Conservation (phyloP, 2,888 invertebrate genomes). For the Deilephila elpenor region DNA sequence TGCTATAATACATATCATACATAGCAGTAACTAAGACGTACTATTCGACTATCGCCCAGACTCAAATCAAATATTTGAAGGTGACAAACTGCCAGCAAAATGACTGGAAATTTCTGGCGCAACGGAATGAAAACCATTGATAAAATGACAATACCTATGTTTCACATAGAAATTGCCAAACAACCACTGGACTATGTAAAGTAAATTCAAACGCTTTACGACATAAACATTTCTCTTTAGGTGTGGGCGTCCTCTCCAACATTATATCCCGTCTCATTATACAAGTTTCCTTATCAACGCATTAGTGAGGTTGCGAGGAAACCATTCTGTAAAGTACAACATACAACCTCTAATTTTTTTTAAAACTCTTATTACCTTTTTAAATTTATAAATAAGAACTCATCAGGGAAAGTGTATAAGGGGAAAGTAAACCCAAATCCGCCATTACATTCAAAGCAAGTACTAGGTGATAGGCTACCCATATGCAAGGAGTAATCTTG, state of each 20-base stretch:
- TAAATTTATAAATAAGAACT: neutral
- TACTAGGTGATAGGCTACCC: no score
- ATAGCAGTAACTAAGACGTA: no score
- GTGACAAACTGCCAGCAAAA: no score
- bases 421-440: neutral
- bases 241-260: slow-evolving; percentile 21
- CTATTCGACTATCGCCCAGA: no score
- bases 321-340: neutral
- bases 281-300: slow-evolving; percentile 21
- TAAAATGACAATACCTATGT: neutral
- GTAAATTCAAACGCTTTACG: slow-evolving; percentile 12
- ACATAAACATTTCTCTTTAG: slow-evolving; percentile 18
- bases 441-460: neutral
- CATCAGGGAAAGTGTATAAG: no score
- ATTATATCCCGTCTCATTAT: slow-evolving; percentile 27
- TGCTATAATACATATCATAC: no score
- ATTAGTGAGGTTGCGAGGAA: slow-evolving; percentile 24
- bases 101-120: no score
- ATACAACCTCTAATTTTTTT: neutral
- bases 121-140: no score
- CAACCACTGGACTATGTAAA: neutral
- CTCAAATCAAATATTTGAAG: no score
- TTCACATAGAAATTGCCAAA: neutral
- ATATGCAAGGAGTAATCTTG: no score
- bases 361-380: neutral